Conservation (phyloP, 2,113 vertebrate genomes). For the Cyprinodon tularosa region DNA sequence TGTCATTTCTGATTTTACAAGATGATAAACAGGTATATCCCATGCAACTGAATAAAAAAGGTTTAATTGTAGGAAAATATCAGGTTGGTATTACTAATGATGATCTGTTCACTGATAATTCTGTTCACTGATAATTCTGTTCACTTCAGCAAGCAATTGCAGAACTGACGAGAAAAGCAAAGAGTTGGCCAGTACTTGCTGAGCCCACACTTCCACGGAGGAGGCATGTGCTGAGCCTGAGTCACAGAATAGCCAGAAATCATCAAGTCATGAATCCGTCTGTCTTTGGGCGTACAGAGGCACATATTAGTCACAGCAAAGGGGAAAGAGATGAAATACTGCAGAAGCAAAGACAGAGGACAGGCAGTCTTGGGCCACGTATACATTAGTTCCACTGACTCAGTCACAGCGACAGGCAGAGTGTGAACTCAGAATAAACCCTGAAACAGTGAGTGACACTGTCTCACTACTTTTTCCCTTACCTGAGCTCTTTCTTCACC, state of each 20-base stretch:
- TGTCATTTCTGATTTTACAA: background rate
- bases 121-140: conserved; percentile 2
- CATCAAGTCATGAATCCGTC: conserved; percentile 73
- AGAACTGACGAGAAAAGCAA: conserved; percentile 58
- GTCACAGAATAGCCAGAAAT: conserved; percentile 63
- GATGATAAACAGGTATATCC: background rate
- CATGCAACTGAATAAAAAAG: background rate
- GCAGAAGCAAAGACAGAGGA: conserved; percentile 33
- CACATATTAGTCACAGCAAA: conserved; percentile 65
- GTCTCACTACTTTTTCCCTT: conserved; percentile 21
- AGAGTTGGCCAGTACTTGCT: conserved; percentile 47
- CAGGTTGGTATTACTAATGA: too few species aligned
- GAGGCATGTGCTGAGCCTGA: conserved; percentile 66
- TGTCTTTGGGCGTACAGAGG: conserved; percentile 67
- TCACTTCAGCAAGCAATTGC: conserved; percentile 24
- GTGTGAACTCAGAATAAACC: conserved; percentile 52
- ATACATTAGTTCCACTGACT: conserved; percentile 39
- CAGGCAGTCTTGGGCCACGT: conserved; percentile 31
- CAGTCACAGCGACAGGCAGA: background rate
- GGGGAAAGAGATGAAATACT: conserved; percentile 22
- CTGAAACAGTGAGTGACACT: conserved; percentile 43
- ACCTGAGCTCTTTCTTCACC: background rate
- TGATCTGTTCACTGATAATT: background rate
- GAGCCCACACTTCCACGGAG: conserved; percentile 68
- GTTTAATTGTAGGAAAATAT: background rate